Evolutionary conservation across 1,140 invertebrate genomes (phyloP).

Genomic region (Thrips palmi): DNA sequence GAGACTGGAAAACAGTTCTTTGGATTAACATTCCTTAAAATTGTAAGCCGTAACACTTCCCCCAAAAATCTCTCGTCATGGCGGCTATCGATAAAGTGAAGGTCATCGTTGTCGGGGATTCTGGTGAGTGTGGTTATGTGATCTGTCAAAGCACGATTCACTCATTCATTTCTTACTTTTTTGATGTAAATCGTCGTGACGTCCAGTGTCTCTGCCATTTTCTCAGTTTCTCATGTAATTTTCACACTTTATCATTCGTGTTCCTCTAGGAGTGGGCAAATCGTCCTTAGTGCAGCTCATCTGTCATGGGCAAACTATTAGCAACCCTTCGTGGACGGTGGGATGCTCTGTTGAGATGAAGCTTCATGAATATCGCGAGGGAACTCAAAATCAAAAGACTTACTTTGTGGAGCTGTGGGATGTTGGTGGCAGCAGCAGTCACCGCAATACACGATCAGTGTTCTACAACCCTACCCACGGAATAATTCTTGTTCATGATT

Average conservation of each 20-base stretch:
- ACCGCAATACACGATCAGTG: conserved; percentile 75
- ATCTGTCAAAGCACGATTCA: too few relatives aligned
- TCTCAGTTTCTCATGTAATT: not conserved
- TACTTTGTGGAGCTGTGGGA: conserved; percentile 95
- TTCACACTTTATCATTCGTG: conserved; percentile 4
- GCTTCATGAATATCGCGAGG: conserved; percentile 88
- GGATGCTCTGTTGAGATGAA: conserved; percentile 92
- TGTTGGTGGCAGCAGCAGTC: conserved; percentile 80
- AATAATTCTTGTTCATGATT: conserved; percentile 87
- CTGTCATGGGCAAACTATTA: conserved; percentile 66
- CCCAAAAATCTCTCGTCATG: too few relatives aligned
- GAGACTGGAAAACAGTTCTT: too few relatives aligned
- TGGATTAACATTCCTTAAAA: too few relatives aligned
- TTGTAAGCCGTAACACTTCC: too few relatives aligned
- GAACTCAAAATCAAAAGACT: conserved; percentile 71
- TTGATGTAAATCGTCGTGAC: too few relatives aligned
- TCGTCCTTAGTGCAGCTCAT: conserved; percentile 84
- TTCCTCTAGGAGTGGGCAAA: conserved; percentile 71
- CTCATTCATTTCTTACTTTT: too few relatives aligned
- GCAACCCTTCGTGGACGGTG: conserved; percentile 80
- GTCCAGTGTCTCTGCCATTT: too few relatives aligned
- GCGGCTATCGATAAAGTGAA: conserved; percentile 71
- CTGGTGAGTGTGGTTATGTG: conserved; percentile 34
- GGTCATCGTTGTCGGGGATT: conserved; percentile 83
- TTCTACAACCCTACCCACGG: conserved; percentile 90